Evolutionary conservation across 2,797 vertebrate species (phyloP).

Genomic region (Uromys caudimaculatus): DNA sequence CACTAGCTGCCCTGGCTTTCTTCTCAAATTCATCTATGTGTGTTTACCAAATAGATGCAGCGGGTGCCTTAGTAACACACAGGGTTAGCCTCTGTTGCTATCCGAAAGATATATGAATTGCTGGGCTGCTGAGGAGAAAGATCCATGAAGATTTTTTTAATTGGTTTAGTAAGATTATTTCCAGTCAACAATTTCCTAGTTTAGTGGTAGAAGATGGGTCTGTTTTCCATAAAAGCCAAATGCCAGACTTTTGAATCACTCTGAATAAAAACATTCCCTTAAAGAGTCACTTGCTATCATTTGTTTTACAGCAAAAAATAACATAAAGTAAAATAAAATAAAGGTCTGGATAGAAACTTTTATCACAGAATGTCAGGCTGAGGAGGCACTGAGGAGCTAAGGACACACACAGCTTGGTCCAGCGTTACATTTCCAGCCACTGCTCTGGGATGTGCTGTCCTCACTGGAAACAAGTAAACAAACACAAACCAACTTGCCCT

Average conservation of each 20-base stretch:
- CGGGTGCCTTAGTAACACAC: conserved; percentile 74
- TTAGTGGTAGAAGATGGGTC: conserved; percentile 86
- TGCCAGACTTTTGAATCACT: conserved; percentile 88
- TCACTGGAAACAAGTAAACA: conserved; percentile 71
- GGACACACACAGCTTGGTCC: conserved; percentile 70
- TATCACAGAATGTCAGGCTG: conserved; percentile 72
- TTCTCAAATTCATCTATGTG: conserved; percentile 73
- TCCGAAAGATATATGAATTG: conserved; percentile 78
- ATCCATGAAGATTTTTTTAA: conserved; percentile 82
- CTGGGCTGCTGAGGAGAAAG: conserved; percentile 84
- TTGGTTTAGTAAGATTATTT: conserved; percentile 84
- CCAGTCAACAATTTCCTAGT: conserved; percentile 85
- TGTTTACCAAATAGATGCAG: conserved; percentile 76
- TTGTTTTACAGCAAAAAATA: conserved; percentile 85
- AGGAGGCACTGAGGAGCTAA: conserved; percentile 78
- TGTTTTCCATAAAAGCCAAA: conserved; percentile 86
- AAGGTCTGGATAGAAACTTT: conserved; percentile 84
- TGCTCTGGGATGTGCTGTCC: not conserved
- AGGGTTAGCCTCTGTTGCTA: conserved; percentile 75
- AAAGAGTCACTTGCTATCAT: conserved; percentile 87
- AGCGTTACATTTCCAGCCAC: conserved; percentile 74
- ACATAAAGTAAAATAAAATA: conserved; percentile 66
- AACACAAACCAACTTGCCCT: conserved; percentile 9
- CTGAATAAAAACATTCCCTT: conserved; percentile 84
- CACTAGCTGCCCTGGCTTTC: conserved; percentile 79